Percentiles rank a stretch among this genome's conserved stretches.
These are phyloP conservation scores for Muscicapa striata DNA, from an alignment of 2,797 vertebrate genomes.

Conservation along the genomic window DNA sequence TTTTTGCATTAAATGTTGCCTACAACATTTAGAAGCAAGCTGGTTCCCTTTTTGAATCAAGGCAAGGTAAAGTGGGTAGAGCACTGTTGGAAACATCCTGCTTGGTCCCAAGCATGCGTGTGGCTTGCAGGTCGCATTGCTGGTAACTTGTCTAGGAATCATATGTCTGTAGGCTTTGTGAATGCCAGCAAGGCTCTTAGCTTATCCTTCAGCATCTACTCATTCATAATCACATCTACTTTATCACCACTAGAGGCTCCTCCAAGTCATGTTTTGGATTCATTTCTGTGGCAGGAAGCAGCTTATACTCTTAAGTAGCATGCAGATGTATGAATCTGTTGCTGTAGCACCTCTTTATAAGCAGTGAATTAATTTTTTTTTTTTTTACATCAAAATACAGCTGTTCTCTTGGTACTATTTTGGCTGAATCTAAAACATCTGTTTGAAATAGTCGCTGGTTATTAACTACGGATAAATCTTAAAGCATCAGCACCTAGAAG, in stretches of 20 bases:
- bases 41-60: neutral
- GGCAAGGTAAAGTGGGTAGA: neutral
- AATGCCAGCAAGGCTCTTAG: neutral
- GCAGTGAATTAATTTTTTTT: neutral
- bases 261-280: conserved; percentile 33
- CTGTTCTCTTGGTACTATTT: neutral
- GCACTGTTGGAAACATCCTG: neutral
- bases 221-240: conserved; percentile 19
- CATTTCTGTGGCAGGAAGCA: neutral
- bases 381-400: neutral
- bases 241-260: conserved; percentile 64
- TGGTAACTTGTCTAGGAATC: neutral
- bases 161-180: neutral
- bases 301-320: neutral
- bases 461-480: neutral
- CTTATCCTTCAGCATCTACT: neutral
- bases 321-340: neutral
- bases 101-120: neutral
- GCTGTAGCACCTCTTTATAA: neutral
- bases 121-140: neutral
- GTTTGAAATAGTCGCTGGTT: neutral
- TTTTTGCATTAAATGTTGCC: neutral
- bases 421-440: neutral
- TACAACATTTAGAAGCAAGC: neutral
- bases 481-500: neutral